Evolutionary conservation across 2,113 vertebrate genomes (phyloP), one percentile per base, ranked within the genome.

Genomic region (Carassius gibelio): DNA sequence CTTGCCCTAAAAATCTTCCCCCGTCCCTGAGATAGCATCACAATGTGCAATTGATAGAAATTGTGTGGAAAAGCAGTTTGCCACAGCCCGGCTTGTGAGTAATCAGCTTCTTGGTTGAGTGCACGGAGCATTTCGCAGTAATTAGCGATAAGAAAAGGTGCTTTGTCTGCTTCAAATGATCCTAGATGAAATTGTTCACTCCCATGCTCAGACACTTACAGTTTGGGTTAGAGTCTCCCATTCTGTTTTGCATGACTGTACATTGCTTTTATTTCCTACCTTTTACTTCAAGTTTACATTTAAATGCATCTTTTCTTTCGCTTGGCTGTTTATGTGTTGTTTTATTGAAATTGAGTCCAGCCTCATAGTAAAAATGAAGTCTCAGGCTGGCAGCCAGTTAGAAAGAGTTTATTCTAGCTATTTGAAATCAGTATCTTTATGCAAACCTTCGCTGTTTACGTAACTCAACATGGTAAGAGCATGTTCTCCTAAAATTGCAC

Each of bases 131-230:
- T 91, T 91, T 89, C 86, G 84, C 84, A 84, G 90, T 92, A 93
- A 94, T 94, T 93, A 93, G 90, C 4, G 88, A 92, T 92, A 92
- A 93, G 91, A 92, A 91, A 88, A 91, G 90, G 87, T 85, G 89
- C 91, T 94, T 93, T 94, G 91, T 95, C 90, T 92, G 74, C 83
- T 87, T 88, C 87, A 48, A 59, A 74, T 85, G 48, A 83, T 88
- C 57, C 81, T 64, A 64, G 85, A 81, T 84, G 61, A 86, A 69
- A 82, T 85, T 88, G 74, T 84, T 75, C 86, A 89, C 21, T 78
- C 76, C 57, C 88, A 81, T 75, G 17, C 83, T 75, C 5, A 26
- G 23, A 75, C 45, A 50, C n/a, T 50, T 75, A 30, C 6, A 23
- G 13, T 52, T 8, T 75, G 19, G 3, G 38, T 48, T 23, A 48